phyloP scores from a whole-genome alignment of 2,888 invertebrate species.

The Portevinia maculata region DNA sequence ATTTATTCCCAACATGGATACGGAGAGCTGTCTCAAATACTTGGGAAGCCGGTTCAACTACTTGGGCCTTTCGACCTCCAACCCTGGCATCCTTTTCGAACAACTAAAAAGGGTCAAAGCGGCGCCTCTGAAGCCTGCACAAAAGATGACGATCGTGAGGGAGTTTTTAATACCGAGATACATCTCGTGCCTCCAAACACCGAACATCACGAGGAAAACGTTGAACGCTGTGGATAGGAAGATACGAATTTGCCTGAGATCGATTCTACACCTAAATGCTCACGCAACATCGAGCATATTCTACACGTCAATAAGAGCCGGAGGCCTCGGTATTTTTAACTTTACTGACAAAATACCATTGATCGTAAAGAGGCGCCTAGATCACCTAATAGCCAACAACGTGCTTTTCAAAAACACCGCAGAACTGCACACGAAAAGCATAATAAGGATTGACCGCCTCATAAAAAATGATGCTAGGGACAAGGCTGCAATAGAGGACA shows the following conservation, averaged over 20 bases:
- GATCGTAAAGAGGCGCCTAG: not conserved
- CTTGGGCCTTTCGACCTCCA: not conserved
- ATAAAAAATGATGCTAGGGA: not conserved
- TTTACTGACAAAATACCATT: not conserved
- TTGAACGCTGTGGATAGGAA: not conserved
- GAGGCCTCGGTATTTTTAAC: not conserved
- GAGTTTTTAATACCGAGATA: not conserved
- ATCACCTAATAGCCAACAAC: accelerated
- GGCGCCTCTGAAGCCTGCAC: not conserved
- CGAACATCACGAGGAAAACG: not conserved
- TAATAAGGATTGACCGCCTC: not conserved
- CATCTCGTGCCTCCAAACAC: not conserved
- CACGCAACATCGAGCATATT: not conserved
- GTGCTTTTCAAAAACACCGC: not conserved
- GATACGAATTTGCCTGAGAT: not conserved
- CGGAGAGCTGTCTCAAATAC: not conserved
- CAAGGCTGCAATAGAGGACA: not conserved
- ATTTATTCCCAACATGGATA: not conserved
- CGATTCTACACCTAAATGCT: not conserved
- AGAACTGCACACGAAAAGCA: not conserved
- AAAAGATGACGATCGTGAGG: not conserved
- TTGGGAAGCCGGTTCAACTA: not conserved
- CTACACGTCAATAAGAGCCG: not conserved
- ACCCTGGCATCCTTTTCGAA: not conserved
- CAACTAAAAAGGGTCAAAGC: not conserved